A percentile compares a stretch with the other conserved stretches of the same genome.
phyloP scores from a whole-genome alignment of 2,888 invertebrate genomes.

The Parnassius mnemosyne region DNA sequence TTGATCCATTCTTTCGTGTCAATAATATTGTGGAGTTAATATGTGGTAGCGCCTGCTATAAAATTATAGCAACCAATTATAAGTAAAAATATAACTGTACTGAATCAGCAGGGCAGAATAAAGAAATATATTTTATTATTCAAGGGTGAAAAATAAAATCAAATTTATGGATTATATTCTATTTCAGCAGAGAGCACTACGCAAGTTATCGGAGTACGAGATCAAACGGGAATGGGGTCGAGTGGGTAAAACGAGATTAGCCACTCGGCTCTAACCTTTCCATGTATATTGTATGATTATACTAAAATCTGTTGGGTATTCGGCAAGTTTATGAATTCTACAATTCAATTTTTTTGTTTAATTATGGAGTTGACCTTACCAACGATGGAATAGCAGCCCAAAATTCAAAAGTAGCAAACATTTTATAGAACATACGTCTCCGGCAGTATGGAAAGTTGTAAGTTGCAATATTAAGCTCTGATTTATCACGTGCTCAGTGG shows the following conservation, averaged over 20 bases:
- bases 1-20: too few relatives aligned
- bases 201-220: slow-evolving; percentile 4
- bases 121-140: not conserved
- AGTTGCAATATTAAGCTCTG: too few relatives aligned
- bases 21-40: too few relatives aligned
- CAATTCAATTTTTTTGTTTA: too few relatives aligned
- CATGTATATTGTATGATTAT: slow-evolving; percentile 5
- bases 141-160: slow-evolving; percentile 3
- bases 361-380: too few relatives aligned
- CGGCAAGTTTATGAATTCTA: too few relatives aligned
- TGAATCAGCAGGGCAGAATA: not conserved
- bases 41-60: not conserved
- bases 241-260: slow-evolving; percentile 6
- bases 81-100: not conserved
- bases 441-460: too few relatives aligned
- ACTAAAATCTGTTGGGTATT: too few relatives aligned
- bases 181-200: slow-evolving; percentile 6
- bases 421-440: too few relatives aligned
- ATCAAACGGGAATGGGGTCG: slow-evolving; percentile 12
- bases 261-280: slow-evolving; percentile 4
- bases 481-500: too few relatives aligned
- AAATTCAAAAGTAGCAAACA: too few relatives aligned
- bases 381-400: too few relatives aligned
- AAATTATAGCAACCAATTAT: not conserved
- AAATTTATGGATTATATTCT: slow-evolving; percentile 9